phyloP scores from a whole-genome alignment of 1,140 invertebrate genomes.

The Drosophila jambulina region DNA sequence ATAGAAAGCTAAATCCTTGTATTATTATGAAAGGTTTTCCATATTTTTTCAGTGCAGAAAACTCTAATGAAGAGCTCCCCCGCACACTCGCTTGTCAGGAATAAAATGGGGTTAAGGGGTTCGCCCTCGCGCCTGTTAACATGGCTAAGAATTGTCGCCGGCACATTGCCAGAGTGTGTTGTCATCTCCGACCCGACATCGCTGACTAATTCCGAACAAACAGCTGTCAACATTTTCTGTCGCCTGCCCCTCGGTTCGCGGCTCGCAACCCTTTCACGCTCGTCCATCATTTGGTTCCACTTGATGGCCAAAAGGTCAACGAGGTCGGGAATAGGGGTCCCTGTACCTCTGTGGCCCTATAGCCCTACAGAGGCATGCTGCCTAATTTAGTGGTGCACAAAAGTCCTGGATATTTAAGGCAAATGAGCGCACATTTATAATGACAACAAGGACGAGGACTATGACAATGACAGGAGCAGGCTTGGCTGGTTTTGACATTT shows the following conservation, averaged over 20 bases:
- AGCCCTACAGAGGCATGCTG: slow-evolving; percentile 15
- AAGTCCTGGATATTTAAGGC: slow-evolving; percentile 77
- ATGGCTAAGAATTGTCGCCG: slow-evolving; percentile 66
- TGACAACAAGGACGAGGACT: slow-evolving; percentile 69
- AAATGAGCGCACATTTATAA: slow-evolving; percentile 82
- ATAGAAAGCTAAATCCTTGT: too few species aligned
- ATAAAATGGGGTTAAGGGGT: slow-evolving; percentile 51
- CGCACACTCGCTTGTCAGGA: slow-evolving; percentile 6
- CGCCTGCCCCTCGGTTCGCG: slow-evolving; percentile 33
- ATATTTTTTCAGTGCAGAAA: slow-evolving; percentile 5
- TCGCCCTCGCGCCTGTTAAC: slow-evolving; percentile 69
- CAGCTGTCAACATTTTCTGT: slow-evolving; percentile 78
- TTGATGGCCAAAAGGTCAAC: slow-evolving; percentile 79
- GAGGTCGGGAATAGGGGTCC: slow-evolving; percentile 23
- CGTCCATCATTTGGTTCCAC: slow-evolving; percentile 67
- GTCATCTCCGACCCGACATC: slow-evolving; percentile 74
- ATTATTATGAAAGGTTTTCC: neutral
- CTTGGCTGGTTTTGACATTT: slow-evolving; percentile 39
- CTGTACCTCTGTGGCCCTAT: neutral
- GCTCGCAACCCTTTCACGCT: slow-evolving; percentile 70
- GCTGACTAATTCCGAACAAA: slow-evolving; percentile 74
- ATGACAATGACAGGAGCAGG: slow-evolving; percentile 30
- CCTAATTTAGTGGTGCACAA: slow-evolving; percentile 77
- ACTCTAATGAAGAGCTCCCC: slow-evolving; percentile 65
- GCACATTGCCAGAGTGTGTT: slow-evolving; percentile 62